These are phyloP conservation scores for Ceryle rudis DNA, from an alignment of 2,797 vertebrate genomes.

Conservation along the genomic window DNA sequence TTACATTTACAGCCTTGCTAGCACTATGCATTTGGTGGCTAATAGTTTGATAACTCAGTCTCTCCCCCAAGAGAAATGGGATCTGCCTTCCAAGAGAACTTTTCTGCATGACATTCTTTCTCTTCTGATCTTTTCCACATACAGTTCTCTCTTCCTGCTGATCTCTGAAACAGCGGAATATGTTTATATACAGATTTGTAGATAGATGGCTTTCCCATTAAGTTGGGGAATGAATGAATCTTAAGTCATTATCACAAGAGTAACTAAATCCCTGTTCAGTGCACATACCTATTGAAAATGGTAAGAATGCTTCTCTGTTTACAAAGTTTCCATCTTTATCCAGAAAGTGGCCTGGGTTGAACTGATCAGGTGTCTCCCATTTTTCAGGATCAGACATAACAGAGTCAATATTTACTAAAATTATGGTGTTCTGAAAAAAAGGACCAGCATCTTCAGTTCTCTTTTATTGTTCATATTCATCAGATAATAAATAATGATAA, in stretches of 20 bases:
- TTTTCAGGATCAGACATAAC: conserved; percentile 51
- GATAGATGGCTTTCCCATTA: neutral
- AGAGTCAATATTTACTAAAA: conserved; percentile 65
- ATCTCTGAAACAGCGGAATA: neutral
- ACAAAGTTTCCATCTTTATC: conserved; percentile 66
- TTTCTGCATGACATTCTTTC: neutral
- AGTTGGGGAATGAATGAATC: neutral
- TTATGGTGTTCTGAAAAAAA: conserved; percentile 36
- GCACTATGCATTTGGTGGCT: neutral
- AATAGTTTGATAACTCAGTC: neutral
- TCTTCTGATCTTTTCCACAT: neutral
- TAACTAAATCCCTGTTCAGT: neutral
- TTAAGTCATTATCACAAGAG: neutral
- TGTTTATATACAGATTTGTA: neutral
- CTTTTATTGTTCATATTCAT: neutral
- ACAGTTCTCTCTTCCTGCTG: neutral
- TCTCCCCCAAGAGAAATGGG: neutral
- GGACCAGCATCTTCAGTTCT: neutral
- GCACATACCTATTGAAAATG: conserved; percentile 49
- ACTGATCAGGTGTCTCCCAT: conserved; percentile 63
- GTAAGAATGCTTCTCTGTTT: conserved; percentile 60
- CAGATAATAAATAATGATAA: neutral
- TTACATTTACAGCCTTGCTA: neutral
- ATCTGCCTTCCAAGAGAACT: neutral
- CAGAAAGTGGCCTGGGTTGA: conserved; percentile 70